phyloP scores from a whole-genome alignment of 2,888 invertebrate species.

The Cantharis lateralis region DNA sequence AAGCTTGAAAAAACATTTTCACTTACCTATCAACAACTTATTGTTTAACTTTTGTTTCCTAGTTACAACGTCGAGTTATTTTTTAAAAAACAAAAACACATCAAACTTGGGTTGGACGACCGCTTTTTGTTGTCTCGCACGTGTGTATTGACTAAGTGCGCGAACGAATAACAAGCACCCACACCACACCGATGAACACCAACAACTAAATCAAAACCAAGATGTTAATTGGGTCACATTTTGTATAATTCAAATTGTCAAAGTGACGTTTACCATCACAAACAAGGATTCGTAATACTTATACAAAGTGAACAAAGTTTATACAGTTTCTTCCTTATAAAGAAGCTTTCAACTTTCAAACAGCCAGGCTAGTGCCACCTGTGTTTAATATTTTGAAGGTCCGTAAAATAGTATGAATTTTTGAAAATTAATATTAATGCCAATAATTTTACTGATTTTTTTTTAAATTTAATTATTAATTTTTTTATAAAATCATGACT shows the following conservation, averaged over 20 bases:
- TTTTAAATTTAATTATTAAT: too few relatives aligned
- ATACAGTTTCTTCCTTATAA: not conserved
- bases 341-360: not conserved
- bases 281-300: not conserved
- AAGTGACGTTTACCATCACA: slow-evolving; percentile 5
- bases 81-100: not conserved
- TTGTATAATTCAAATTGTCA: slow-evolving; percentile 16
- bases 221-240: slow-evolving; percentile 15
- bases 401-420: too few relatives aligned
- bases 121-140: not conserved
- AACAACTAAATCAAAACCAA: slow-evolving; percentile 13
- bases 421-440: too few relatives aligned
- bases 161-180: not conserved
- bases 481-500: too few relatives aligned
- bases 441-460: too few relatives aligned
- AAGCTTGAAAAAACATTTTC: not conserved
- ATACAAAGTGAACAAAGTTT: not conserved
- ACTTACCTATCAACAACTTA: not conserved
- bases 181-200: not conserved
- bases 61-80: not conserved
- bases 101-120: not conserved
- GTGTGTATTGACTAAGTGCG: not conserved
- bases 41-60: not conserved
- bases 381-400: not conserved
- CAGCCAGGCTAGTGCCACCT: not conserved